Evolutionary conservation across 2,888 invertebrate genomes (phyloP), one percentile per base, ranked within the genome.

Genomic region (Temnothorax rugatulus): DNA sequence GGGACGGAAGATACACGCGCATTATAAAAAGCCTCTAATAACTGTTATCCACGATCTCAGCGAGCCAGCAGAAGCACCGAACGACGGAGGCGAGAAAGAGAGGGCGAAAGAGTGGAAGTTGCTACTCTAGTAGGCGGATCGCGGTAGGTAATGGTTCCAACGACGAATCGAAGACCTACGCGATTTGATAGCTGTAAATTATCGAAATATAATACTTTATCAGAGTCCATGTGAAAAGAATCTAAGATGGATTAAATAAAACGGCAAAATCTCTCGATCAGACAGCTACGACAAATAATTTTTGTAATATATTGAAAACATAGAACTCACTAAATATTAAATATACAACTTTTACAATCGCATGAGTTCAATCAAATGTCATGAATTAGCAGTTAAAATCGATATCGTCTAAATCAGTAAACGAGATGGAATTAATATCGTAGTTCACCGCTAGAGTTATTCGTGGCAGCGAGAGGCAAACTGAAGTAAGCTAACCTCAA

Each of bases 11-110:
- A 91, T 91, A 91, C 92, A 92, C 92, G 92, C 91, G 92, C 92
- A 93, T 94, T 94, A 94, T 94, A 93, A 94, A 94, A 94, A 93
- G 93, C 91, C 93, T 92, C 93, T 94, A 95, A 95, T 95, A 95
- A 95, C 95, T 95, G 94, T 95, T 95, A 95, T 95, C 95, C 94
- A 93, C 85, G 91, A 94, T 94, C 94, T 94, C 90, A 91, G 92
- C 90, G 91, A 90, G 83, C 90, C 87, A 68, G 84, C 89, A 68
- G 85, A 83, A 88, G 89, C 88, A 84, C 75, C 86, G 89, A 87
- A 77, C 52, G 75, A 66, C 71, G 69, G 69, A 82, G 75, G 44
- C 21, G 76, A n/a, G 71, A 75, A 54, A 41, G 18, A 50, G 18
- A 59, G 44, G 29, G 77, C 73, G 68, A 64, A 25, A 41, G 81